Conservation (phyloP, 2,113 vertebrate genomes). For the Pao palembangensis region DNA sequence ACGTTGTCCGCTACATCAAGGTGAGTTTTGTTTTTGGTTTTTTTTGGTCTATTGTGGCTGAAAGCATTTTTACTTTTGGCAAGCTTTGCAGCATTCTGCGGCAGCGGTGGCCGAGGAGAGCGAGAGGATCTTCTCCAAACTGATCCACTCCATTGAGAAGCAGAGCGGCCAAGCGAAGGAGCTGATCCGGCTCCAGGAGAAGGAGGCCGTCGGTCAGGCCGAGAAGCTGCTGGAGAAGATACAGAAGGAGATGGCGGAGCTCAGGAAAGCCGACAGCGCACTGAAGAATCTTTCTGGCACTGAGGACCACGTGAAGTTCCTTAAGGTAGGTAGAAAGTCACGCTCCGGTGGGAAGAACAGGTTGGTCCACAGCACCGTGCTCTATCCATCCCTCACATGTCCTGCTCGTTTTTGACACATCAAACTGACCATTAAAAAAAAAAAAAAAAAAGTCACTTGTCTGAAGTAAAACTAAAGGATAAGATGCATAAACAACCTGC, state of each 20-base stretch:
- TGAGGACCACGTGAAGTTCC: constrained; percentile 70
- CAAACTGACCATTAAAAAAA: too few species aligned
- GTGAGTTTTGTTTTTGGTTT: too few species aligned
- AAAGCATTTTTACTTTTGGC: not conserved
- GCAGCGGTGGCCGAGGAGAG: constrained; percentile 72
- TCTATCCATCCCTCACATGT: too few species aligned
- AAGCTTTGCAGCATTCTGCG: constrained; percentile 60
- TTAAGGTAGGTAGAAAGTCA: constrained; percentile 68
- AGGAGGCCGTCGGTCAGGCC: constrained; percentile 55
- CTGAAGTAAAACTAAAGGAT: too few species aligned
- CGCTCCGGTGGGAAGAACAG: too few species aligned
- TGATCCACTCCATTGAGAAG: constrained; percentile 70
- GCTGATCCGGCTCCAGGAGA: constrained; percentile 65
- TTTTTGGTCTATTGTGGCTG: not conserved
- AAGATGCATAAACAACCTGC: too few species aligned
- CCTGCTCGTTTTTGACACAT: too few species aligned
- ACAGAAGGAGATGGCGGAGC: constrained; percentile 57
- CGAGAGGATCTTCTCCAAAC: constrained; percentile 70
- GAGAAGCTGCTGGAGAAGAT: constrained; percentile 65
- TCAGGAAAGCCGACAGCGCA: constrained; percentile 43
- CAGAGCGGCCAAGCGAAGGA: constrained; percentile 65
- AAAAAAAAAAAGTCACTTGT: too few species aligned
- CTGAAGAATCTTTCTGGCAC: constrained; percentile 63
- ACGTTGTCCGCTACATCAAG: constrained; percentile 68
- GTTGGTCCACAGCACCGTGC: not conserved